Conservation (phyloP, 1,140 invertebrate genomes). For the Aphelinus certus region DNA sequence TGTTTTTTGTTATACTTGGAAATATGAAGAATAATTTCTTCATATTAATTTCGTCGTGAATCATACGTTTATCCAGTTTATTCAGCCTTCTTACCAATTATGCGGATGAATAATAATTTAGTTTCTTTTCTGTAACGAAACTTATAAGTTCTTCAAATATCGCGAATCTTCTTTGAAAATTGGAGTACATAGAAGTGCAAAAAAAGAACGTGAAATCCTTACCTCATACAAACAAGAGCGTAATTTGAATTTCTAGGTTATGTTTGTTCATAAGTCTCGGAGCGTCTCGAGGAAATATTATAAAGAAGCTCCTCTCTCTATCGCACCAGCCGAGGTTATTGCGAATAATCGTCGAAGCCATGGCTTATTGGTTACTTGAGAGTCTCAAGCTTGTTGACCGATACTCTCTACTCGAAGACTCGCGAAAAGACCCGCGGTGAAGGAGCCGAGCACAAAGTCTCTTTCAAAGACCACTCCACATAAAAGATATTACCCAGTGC, state of each 20-base stretch:
- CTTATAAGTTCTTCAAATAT: not conserved
- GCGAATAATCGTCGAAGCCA: slow-evolving; percentile 39
- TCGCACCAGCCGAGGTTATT: slow-evolving; percentile 15
- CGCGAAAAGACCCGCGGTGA: not conserved
- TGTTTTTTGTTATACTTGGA: too few species aligned
- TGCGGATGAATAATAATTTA: too few species aligned
- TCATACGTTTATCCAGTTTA: too few species aligned
- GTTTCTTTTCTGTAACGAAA: too few species aligned
- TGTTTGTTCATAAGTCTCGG: slow-evolving; percentile 34
- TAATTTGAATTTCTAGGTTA: slow-evolving; percentile 38
- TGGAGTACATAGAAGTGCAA: not conserved
- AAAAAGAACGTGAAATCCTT: slow-evolving; percentile 15
- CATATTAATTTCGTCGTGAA: too few species aligned
- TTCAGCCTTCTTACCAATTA: too few species aligned
- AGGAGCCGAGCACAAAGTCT: slow-evolving; percentile 3
- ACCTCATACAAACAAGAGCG: slow-evolving; percentile 8
- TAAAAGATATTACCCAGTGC: slow-evolving; percentile 17
- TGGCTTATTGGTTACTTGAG: slow-evolving; percentile 37
- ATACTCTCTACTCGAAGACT: slow-evolving; percentile 15
- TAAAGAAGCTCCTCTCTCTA: slow-evolving; percentile 24
- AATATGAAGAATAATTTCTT: too few species aligned
- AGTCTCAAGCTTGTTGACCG: slow-evolving; percentile 37
- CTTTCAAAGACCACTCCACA: not conserved
- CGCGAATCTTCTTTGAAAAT: not conserved
- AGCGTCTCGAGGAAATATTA: slow-evolving; percentile 13